Percentiles rank a stretch among this genome's conserved stretches.
Evolutionary conservation across 1,140 invertebrate species (phyloP).

Genomic region (Tetragonula clypearis): DNA sequence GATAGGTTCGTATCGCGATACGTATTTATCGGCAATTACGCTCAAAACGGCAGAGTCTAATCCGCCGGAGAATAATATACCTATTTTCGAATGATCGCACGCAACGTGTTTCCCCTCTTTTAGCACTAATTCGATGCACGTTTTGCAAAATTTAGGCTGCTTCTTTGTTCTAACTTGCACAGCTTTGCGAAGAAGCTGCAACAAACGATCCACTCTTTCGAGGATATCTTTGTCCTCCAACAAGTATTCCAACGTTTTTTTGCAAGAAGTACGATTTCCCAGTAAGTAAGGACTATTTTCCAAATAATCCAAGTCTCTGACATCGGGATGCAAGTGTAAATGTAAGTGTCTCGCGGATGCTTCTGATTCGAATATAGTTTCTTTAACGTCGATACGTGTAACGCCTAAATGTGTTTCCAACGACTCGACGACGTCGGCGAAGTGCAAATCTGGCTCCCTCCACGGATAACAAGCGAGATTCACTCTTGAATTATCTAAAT

Average conservation of each 20-base stretch:
- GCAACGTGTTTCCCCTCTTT: constrained; percentile 45
- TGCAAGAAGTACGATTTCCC: constrained; percentile 79
- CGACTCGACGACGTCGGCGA: constrained; percentile 71
- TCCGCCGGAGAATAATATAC: constrained; percentile 96
- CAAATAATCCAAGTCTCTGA: constrained; percentile 79
- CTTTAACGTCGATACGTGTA: constrained; percentile 69
- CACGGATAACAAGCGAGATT: constrained; percentile 78
- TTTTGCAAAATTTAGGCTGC: constrained; percentile 86
- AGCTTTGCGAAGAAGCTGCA: constrained; percentile 84
- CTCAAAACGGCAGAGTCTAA: constrained; percentile 96
- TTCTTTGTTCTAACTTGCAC: constrained; percentile 85
- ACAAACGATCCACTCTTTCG: constrained; percentile 81
- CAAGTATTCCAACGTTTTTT: constrained; percentile 79
- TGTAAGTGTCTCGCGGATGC: constrained; percentile 54
- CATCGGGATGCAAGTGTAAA: constrained; percentile 75
- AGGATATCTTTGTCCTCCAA: constrained; percentile 78
- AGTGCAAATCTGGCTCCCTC: constrained; percentile 73
- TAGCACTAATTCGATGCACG: constrained; percentile 81
- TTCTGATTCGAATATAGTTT: constrained; percentile 69
- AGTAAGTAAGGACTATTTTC: constrained; percentile 72
- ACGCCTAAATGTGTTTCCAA: constrained; percentile 75
- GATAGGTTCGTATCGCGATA: constrained; percentile 87
- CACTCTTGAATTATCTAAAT: constrained; percentile 81
- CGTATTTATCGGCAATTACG: constrained; percentile 88
- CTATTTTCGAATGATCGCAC: constrained; percentile 89